Evolutionary conservation across 2,113 vertebrate genomes (phyloP).

Genomic region (Antennarius striatus): DNA sequence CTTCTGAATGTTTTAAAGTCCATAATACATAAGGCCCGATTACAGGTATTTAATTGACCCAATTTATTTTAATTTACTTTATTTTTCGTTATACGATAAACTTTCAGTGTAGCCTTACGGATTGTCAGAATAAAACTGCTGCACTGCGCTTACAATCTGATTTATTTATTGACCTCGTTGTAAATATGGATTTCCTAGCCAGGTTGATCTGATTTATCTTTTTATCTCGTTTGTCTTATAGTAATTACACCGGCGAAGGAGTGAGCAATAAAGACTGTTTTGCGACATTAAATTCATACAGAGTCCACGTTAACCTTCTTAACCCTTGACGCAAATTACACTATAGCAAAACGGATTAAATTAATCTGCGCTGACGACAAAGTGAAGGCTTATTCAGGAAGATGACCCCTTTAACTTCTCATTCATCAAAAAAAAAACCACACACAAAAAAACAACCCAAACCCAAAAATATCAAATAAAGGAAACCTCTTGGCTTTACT

Average conservation of each 20-base stretch:
- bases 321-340: conserved; percentile 58
- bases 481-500: too few relatives aligned
- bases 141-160: not conserved
- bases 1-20: too few relatives aligned
- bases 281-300: not conserved
- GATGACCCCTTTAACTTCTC: not conserved
- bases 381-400: conserved; percentile 29
- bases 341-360: conserved; percentile 49
- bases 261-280: not conserved
- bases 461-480: too few relatives aligned
- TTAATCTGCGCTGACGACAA: conserved; percentile 55
- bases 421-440: not conserved
- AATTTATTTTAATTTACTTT: not conserved
- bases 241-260: not conserved
- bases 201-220: conserved; percentile 10
- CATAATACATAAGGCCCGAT: not conserved
- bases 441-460: too few relatives aligned
- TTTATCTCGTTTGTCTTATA: conserved; percentile 5
- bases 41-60: not conserved
- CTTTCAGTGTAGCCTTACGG: not conserved
- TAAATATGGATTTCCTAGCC: too few relatives aligned
- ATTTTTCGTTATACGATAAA: too few relatives aligned
- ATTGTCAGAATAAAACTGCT: not conserved
- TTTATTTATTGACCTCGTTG: not conserved
- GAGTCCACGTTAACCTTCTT: conserved; percentile 39